Evolutionary conservation across 2,797 vertebrate genomes (phyloP).

Genomic region (Anabas testudineus): DNA sequence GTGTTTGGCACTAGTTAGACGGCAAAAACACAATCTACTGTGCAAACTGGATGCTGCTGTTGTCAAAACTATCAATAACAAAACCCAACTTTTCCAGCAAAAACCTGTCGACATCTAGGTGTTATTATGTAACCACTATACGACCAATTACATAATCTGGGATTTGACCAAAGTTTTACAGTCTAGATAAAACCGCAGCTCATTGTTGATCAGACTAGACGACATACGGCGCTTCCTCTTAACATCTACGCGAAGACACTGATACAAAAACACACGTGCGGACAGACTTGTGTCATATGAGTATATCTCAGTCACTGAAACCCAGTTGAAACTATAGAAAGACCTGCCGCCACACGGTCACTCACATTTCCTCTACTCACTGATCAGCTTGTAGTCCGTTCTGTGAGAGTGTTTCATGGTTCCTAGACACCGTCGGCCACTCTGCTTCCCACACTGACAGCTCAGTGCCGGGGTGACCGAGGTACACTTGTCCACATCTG

Average conservation of each 20-base stretch:
- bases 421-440: conserved; percentile 55
- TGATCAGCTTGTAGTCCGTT: conserved; percentile 83
- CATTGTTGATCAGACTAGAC: background rate
- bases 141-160: background rate
- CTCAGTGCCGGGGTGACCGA: conserved; percentile 61
- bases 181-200: background rate
- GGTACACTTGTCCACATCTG: conserved; percentile 86
- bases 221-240: background rate
- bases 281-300: background rate
- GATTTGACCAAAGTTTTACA: background rate
- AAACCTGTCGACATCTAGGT: no score
- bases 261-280: background rate
- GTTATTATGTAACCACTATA: no score
- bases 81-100: no score
- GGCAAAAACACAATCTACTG: no score
- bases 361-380: conserved; percentile 82
- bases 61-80: no score
- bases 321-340: conserved; percentile 8
- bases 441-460: conserved; percentile 68
- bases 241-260: background rate
- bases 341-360: conserved; percentile 12
- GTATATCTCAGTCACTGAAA: background rate
- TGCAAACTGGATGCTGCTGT: no score
- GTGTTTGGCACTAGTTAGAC: no score
- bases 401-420: conserved; percentile 82